phyloP scores from a whole-genome alignment of 2,888 invertebrate species.

The Lysandra bellargus region DNA sequence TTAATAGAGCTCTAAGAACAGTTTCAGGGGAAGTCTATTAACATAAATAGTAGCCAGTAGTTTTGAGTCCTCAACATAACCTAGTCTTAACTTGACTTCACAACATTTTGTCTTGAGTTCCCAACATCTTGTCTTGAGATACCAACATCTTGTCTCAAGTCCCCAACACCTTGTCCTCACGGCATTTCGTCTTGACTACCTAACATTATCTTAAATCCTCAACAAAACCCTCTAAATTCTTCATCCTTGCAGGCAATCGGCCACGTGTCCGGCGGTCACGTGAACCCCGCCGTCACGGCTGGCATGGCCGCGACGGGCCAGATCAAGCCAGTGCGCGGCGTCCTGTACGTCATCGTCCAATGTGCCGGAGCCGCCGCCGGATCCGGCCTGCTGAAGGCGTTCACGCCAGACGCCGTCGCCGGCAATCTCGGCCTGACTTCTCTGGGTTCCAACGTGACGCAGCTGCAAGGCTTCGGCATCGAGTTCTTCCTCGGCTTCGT shows the following conservation, averaged over 20 bases:
- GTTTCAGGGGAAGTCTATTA: too few relatives aligned
- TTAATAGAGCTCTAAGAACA: too few relatives aligned
- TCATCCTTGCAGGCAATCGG: constrained; percentile 84
- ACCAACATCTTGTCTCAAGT: too few relatives aligned
- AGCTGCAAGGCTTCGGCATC: constrained; percentile 91
- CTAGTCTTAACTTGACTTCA: too few relatives aligned
- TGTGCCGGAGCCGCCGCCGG: constrained; percentile 91
- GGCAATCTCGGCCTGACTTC: constrained; percentile 85
- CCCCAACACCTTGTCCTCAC: too few relatives aligned
- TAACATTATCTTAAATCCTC: too few relatives aligned
- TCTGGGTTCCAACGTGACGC: constrained; percentile 81
- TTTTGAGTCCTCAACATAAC: too few relatives aligned
- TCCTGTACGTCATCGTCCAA: constrained; percentile 91
- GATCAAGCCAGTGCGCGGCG: constrained; percentile 86
- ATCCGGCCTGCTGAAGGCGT: constrained; percentile 86
- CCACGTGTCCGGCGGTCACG: constrained; percentile 93
- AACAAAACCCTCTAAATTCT: background rate
- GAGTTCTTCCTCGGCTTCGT: constrained; percentile 95
- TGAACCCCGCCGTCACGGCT: constrained; percentile 95
- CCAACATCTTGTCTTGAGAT: too few relatives aligned
- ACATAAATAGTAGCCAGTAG: too few relatives aligned
- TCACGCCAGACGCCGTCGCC: constrained; percentile 84
- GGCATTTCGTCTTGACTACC: too few relatives aligned
- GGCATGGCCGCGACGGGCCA: constrained; percentile 90
- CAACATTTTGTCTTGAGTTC: too few relatives aligned